phyloP scores from a whole-genome alignment of 2,113 vertebrate species.

The Brachyistius frenatus region DNA sequence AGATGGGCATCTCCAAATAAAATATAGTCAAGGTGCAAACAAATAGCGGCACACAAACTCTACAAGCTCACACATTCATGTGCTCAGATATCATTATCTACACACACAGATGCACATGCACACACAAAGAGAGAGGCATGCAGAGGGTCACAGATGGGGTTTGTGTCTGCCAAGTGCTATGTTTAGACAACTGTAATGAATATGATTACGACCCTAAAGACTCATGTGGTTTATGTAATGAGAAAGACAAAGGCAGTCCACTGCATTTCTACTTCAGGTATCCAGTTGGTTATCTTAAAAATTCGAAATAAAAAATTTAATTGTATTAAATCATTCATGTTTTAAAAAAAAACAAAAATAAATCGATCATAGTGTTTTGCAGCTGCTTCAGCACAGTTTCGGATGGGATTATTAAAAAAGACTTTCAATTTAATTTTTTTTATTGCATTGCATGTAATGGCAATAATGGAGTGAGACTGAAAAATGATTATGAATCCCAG shows the following conservation, averaged over 20 bases:
- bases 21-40: constrained; percentile 21
- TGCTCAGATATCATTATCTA: constrained; percentile 36
- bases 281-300: neutral
- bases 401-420: too few species aligned
- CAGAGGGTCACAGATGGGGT: constrained; percentile 56
- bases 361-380: too few species aligned
- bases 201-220: constrained; percentile 40
- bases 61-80: constrained; percentile 4
- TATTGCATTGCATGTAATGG: too few species aligned
- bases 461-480: too few species aligned
- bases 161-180: constrained; percentile 53
- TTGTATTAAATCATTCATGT: neutral
- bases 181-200: constrained; percentile 58
- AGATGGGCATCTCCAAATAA: constrained; percentile 28
- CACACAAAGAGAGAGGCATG: constrained; percentile 38
- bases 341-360: too few species aligned
- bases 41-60: neutral
- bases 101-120: constrained; percentile 27
- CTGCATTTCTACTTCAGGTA: neutral
- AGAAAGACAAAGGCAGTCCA: constrained; percentile 35
- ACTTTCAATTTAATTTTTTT: too few species aligned
- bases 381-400: neutral
- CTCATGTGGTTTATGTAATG: constrained; percentile 33
- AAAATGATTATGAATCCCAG: too few species aligned
- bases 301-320: neutral